These are phyloP conservation scores for Invenusta paracnida DNA, from an alignment of 2,888 invertebrate genomes.

Conservation along the genomic window DNA sequence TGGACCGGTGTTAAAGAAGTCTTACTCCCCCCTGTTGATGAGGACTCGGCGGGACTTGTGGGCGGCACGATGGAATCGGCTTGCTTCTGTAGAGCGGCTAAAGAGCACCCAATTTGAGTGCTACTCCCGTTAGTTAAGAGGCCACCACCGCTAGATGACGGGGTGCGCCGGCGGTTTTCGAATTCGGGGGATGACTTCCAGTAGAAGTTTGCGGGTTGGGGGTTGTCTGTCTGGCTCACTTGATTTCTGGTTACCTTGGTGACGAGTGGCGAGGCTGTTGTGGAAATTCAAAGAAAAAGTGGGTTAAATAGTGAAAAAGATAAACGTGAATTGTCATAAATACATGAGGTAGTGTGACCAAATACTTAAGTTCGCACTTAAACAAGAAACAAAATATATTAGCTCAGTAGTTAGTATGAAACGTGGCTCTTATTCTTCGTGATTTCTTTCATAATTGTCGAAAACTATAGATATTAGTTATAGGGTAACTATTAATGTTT, in stretches of 20 bases:
- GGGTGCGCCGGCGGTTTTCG: neutral
- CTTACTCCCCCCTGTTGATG: neutral
- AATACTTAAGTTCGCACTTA: too few species aligned
- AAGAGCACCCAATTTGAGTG: neutral
- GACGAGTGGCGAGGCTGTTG: constrained; percentile 10
- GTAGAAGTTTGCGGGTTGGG: neutral
- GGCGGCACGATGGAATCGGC: constrained; percentile 13
- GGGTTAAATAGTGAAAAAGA: too few species aligned
- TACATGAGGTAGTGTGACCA: too few species aligned
- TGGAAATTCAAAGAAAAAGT: neutral
- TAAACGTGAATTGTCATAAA: too few species aligned
- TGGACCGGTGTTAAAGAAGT: neutral
- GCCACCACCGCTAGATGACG: neutral
- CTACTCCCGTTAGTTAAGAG: neutral
- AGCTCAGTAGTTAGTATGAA: too few species aligned
- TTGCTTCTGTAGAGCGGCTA: neutral
- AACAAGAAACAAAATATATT: too few species aligned
- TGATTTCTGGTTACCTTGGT: neutral
- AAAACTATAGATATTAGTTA: too few species aligned
- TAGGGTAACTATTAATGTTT: too few species aligned
- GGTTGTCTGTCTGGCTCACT: neutral
- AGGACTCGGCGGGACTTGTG: constrained; percentile 4
- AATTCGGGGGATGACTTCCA: neutral
- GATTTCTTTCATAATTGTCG: too few species aligned
- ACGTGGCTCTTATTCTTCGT: too few species aligned